phyloP scores from a whole-genome alignment of 2,113 vertebrate species.

The Meleagris gallopavo region DNA sequence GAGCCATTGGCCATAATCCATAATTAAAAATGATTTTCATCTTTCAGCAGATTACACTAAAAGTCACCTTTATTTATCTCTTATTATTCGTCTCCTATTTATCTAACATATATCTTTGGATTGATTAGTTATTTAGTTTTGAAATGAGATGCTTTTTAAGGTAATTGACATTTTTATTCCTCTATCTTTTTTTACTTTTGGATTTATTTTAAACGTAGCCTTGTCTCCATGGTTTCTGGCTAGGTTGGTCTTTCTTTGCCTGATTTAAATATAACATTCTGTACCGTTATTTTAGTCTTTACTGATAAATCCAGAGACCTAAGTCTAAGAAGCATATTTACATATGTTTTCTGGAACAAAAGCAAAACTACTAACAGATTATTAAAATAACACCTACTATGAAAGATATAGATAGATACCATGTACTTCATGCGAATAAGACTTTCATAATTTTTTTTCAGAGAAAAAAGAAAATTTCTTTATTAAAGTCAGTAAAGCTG shows the following conservation, averaged over 20 bases:
- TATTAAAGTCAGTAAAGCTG: background rate
- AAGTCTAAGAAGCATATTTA: background rate
- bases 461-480: background rate
- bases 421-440: background rate
- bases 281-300: background rate
- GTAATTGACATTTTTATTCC: background rate
- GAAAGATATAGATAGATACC: background rate
- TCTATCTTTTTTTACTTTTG: background rate
- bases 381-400: background rate
- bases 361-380: background rate
- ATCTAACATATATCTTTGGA: background rate
- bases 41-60: background rate
- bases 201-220: background rate
- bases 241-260: background rate
- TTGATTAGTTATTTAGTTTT: background rate
- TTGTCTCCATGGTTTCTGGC: background rate
- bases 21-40: background rate
- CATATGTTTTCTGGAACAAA: background rate
- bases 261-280: background rate
- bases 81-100: background rate
- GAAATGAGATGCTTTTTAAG: rapidly evolving
- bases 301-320: background rate
- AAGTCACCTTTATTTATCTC: background rate
- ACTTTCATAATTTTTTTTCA: background rate
- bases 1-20: background rate